These are phyloP conservation scores for Idaea biselata DNA, from an alignment of 2,888 invertebrate genomes.

Conservation along the genomic window DNA sequence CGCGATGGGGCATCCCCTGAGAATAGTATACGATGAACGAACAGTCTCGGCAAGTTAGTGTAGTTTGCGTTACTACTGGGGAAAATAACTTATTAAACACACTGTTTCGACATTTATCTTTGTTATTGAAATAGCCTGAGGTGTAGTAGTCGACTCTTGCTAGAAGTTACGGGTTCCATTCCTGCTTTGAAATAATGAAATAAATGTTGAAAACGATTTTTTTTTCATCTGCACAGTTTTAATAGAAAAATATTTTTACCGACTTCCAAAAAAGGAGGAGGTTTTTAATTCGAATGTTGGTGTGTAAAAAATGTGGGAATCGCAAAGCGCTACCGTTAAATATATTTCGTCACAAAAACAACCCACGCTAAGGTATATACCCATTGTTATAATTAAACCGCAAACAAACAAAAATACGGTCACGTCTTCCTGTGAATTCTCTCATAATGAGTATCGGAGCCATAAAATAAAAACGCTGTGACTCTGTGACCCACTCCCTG, in stretches of 20 bases:
- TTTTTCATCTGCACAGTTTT: too few species aligned
- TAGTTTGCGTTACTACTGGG: background rate
- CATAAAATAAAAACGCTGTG: background rate
- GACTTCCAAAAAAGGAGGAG: too few species aligned
- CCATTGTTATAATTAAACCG: background rate
- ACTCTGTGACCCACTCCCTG: background rate
- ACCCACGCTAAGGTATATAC: background rate
- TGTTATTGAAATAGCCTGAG: background rate
- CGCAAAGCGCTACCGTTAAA: too few species aligned
- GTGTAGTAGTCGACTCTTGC: too few species aligned
- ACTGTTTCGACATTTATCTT: background rate
- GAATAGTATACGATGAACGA: background rate
- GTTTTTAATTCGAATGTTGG: too few species aligned
- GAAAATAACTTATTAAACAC: background rate
- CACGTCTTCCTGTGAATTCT: background rate
- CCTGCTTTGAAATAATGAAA: too few species aligned
- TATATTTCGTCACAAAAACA: too few species aligned
- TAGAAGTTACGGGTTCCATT: too few species aligned
- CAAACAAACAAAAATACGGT: background rate
- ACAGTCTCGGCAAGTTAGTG: background rate
- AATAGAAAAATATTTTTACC: too few species aligned
- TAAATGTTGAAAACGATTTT: too few species aligned
- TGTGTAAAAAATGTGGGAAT: too few species aligned
- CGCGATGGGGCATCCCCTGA: background rate
- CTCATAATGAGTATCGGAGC: background rate